phyloP scores from a whole-genome alignment of 2,113 vertebrate species.

The Egretta garzetta region DNA sequence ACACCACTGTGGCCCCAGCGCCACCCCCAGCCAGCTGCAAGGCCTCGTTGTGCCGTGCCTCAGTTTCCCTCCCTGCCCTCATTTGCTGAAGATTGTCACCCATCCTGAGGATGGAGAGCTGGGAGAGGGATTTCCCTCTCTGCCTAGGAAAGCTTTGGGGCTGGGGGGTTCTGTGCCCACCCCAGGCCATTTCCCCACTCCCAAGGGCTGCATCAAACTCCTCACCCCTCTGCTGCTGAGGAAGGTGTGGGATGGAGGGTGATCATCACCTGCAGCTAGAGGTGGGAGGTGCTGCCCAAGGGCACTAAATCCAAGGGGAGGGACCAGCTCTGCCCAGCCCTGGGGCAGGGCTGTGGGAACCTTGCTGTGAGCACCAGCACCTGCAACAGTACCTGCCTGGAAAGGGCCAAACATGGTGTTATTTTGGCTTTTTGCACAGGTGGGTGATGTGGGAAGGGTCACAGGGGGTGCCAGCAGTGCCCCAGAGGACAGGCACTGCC shows the following conservation, averaged over 20 bases:
- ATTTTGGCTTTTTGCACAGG: neutral
- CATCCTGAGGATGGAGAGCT: neutral
- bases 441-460: neutral
- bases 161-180: neutral
- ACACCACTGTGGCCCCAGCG: rapidly evolving
- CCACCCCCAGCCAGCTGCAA: neutral
- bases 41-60: rapidly evolving
- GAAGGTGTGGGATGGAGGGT: neutral
- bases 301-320: neutral
- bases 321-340: neutral
- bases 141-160: neutral
- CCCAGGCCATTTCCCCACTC: neutral
- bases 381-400: neutral
- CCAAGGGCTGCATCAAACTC: neutral
- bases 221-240: neutral
- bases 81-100: neutral
- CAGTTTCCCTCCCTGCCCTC: neutral
- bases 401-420: rapidly evolving
- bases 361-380: neutral
- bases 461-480: neutral
- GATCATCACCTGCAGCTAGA: neutral
- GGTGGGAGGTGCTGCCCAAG: neutral
- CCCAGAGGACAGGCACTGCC: neutral
- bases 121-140: neutral
- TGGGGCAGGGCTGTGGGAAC: neutral